phyloP scores from a whole-genome alignment of 2,797 vertebrate genomes.

The Anabacerthia variegaticeps region DNA sequence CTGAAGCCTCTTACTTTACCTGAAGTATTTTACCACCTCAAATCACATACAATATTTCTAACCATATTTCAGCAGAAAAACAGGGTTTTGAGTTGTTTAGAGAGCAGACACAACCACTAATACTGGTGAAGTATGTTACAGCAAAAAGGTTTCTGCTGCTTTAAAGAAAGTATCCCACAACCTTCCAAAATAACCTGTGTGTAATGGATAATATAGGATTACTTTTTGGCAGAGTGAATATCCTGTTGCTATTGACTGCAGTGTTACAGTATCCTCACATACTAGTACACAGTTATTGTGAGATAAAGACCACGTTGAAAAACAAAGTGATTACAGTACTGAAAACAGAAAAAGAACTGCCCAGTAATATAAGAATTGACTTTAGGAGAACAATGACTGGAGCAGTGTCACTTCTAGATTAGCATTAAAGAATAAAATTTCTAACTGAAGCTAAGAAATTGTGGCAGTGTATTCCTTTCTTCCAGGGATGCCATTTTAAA shows the following conservation, averaged over 20 bases:
- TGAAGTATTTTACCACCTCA: not conserved
- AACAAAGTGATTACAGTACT: slow-evolving; percentile 19
- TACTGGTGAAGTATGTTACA: not conserved
- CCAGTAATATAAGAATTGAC: slow-evolving; percentile 10
- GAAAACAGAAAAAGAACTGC: slow-evolving; percentile 28
- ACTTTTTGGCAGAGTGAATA: slow-evolving; percentile 38
- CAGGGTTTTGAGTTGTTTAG: not conserved
- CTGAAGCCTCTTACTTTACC: not conserved
- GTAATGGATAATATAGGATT: slow-evolving; percentile 49
- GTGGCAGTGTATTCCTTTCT: not conserved
- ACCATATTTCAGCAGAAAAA: not conserved
- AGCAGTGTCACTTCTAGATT: not conserved
- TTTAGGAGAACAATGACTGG: slow-evolving; percentile 17
- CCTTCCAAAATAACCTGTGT: slow-evolving; percentile 27
- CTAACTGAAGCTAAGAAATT: not conserved
- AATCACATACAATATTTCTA: not conserved
- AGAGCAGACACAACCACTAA: not conserved
- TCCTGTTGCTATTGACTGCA: slow-evolving; percentile 54
- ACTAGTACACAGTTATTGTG: slow-evolving; percentile 3
- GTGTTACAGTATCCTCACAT: slow-evolving; percentile 32
- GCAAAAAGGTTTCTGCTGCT: not conserved
- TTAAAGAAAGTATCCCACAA: slow-evolving; percentile 27
- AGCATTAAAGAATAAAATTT: not conserved
- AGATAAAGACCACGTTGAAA: slow-evolving; percentile 49
- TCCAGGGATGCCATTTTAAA: not conserved